phyloP scores from a whole-genome alignment of 2,113 vertebrate genomes.

The Bubo scandiacus region DNA sequence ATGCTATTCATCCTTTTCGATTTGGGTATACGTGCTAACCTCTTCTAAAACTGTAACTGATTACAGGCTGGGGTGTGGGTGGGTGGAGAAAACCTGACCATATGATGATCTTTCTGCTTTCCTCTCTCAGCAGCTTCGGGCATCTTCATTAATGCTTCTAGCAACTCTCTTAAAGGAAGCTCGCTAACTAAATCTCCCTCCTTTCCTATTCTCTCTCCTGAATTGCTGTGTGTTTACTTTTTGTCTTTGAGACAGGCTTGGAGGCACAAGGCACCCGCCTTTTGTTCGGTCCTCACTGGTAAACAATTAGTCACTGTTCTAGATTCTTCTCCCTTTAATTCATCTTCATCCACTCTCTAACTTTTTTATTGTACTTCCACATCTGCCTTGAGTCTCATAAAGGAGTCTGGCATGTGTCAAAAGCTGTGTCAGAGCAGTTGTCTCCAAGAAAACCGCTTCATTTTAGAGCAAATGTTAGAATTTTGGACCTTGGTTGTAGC shows the following conservation, averaged over 20 bases:
- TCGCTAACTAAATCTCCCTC: neutral
- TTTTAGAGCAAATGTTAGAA: neutral
- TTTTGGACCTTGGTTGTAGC: neutral
- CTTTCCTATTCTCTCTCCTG: neutral
- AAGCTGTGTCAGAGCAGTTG: neutral
- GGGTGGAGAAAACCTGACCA: neutral
- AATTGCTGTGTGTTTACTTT: neutral
- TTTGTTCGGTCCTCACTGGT: fast-evolving
- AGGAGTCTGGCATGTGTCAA: neutral
- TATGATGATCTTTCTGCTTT: neutral
- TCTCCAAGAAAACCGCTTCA: neutral
- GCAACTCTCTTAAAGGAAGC: neutral
- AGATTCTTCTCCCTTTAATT: neutral
- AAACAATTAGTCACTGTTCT: neutral
- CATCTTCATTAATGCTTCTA: neutral
- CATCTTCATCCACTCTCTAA: neutral
- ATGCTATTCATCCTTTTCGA: neutral
- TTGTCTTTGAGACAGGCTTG: neutral
- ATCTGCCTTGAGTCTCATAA: neutral
- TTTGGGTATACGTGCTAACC: neutral
- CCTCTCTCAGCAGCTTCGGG: neutral
- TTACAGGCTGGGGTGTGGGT: fast-evolving
- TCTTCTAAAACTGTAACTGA: neutral
- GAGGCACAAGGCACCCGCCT: neutral
- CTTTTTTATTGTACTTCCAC: neutral